phyloP scores from a whole-genome alignment of 2,797 vertebrate genomes.

The Artibeus jamaicensis region DNA sequence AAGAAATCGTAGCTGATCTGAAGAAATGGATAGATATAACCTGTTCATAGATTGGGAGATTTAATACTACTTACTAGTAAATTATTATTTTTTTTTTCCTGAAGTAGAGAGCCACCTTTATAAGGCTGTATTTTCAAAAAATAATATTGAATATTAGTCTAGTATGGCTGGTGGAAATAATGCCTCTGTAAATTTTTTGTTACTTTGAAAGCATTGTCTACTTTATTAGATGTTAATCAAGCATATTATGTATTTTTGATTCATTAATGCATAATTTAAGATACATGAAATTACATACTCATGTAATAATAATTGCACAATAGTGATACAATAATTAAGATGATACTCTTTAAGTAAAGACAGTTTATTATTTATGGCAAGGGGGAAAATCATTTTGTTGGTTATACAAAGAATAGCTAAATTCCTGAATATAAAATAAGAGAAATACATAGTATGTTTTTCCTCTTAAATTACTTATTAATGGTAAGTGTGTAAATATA shows the following conservation, averaged over 20 bases:
- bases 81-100: background rate
- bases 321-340: background rate
- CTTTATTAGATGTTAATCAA: slow-evolving; percentile 16
- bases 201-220: slow-evolving; percentile 16
- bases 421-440: background rate
- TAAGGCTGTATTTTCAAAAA: background rate
- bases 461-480: background rate
- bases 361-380: slow-evolving; percentile 3
- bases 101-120: background rate
- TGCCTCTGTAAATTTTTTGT: background rate
- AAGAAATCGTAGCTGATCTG: background rate
- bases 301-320: background rate
- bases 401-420: background rate
- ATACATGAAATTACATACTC: background rate
- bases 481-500: background rate
- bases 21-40: background rate
- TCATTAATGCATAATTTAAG: background rate
- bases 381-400: background rate
- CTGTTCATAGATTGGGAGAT: background rate
- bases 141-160: background rate
- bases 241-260: slow-evolving; percentile 10
- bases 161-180: background rate
- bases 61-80: background rate
- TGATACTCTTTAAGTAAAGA: slow-evolving; percentile 8
- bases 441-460: slow-evolving; percentile 7